Conservation (phyloP, 2,113 vertebrate genomes). For the Callopanchax toddi region DNA sequence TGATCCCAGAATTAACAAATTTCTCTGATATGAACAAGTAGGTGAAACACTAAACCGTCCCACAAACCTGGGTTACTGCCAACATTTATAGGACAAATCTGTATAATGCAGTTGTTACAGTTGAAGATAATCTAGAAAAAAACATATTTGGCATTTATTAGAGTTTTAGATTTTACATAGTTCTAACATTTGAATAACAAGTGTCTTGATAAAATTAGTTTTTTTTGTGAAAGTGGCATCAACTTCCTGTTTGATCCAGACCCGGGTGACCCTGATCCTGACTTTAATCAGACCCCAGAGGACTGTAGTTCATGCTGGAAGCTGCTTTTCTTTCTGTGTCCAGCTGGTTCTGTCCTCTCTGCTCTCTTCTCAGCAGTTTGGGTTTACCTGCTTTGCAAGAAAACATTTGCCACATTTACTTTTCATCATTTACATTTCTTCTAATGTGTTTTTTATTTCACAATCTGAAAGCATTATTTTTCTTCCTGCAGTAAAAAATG, state of each 20-base stretch:
- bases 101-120: too few species aligned
- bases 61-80: too few species aligned
- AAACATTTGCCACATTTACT: slow-evolving; percentile 8
- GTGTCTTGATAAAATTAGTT: too few species aligned
- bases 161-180: too few species aligned
- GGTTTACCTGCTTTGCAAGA: slow-evolving; percentile 23
- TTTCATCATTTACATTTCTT: not conserved
- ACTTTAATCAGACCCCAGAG: not conserved
- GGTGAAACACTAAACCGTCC: too few species aligned
- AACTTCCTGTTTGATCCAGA: slow-evolving; percentile 27
- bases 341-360: slow-evolving; percentile 24
- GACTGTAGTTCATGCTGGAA: slow-evolving; percentile 16
- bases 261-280: not conserved
- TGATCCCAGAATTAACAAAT: too few species aligned
- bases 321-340: slow-evolving; percentile 47
- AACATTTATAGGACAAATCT: too few species aligned
- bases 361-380: slow-evolving; percentile 30
- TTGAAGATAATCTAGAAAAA: too few species aligned
- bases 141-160: too few species aligned
- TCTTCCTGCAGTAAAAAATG: not conserved
- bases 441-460: not conserved
- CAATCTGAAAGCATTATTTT: not conserved
- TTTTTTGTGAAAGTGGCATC: too few species aligned
- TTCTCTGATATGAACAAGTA: too few species aligned
- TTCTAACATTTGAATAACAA: too few species aligned